Base-by-base conservation (phyloP, 2,888 invertebrate species). In the Sylvicola cinctus region DNA sequence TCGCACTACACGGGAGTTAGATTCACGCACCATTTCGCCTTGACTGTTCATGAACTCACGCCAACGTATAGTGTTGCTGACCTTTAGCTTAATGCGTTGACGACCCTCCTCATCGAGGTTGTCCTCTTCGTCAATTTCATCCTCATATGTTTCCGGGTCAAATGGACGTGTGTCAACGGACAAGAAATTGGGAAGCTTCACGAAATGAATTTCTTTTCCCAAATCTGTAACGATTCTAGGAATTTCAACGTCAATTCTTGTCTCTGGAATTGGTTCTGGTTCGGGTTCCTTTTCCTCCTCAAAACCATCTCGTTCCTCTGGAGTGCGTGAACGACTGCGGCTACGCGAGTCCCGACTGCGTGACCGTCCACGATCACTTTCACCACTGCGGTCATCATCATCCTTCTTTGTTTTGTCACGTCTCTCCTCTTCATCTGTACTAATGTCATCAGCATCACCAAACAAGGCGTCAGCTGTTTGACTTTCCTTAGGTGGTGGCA, bases 51-150 rank as follows among this genome's bases (percentile, higher is more conserved):
- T 75, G 8, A 62, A 64, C 12, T 83, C 80, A 26, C 87, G 69
- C 96, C 96, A 98, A 8, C 96, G 69, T 34, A 98, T 84, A 0
- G 96, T 96, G 58, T 98, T 98, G 60, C 98, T 96, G 10, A 98
- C 88, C 60, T 88, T 88, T 25, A 88, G 58, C 58, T 88, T 88
- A 34, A 88, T 60, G 53, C 91, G 50, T 39, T 58, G 58, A 38
- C 95, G 66, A 48, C 96, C 98, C 62, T 98, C 98, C 49, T 98
- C 96, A 51, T 99, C 96, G 44, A 93, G 61, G 0, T 88, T 87
- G 54, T 95, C 95, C 54, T 96, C 95, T 46, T 98, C 96, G 50
- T 98, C 96, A 43, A 95, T 87, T 62, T 98, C 98, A 59, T 96
- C 95, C 54, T 98, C 96, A 52, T 96, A 98, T 0, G 87, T 85